Conservation (phyloP, 64 coral and sea anemone species). For the Stichodactyla helianthus region DNA sequence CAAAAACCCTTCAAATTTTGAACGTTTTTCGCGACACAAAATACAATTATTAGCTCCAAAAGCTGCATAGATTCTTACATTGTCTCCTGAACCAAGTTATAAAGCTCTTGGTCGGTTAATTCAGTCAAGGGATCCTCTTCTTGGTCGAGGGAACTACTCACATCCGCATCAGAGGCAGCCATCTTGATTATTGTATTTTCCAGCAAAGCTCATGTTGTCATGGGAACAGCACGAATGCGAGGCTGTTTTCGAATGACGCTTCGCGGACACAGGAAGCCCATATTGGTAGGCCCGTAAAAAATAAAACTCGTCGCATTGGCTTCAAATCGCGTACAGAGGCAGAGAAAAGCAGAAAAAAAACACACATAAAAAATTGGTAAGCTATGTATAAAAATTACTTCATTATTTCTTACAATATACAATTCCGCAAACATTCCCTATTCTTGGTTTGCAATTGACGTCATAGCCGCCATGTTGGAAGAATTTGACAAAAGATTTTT, state of each 20-base stretch:
- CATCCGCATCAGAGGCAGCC: conserved; percentile 90
- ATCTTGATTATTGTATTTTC: conserved; percentile 63
- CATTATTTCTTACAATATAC: too few species aligned
- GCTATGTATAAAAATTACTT: too few species aligned
- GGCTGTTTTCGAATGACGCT: conserved; percentile 25
- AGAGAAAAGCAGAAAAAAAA: too few species aligned
- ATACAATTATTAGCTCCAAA: not conserved
- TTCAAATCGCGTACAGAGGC: too few species aligned
- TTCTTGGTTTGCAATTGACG: too few species aligned
- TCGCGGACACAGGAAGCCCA: conserved; percentile 13
- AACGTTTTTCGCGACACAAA: not conserved
- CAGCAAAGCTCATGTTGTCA: conserved; percentile 35
- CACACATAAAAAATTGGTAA: too few species aligned
- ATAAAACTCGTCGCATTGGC: too few species aligned
- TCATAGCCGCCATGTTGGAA: too few species aligned
- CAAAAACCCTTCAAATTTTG: not conserved
- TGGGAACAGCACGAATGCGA: conserved; percentile 49
- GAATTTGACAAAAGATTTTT: too few species aligned
- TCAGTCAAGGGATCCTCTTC: conserved; percentile 91
- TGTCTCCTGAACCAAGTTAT: conserved; percentile 88
- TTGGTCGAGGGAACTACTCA: conserved; percentile 95
- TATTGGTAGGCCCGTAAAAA: too few species aligned
- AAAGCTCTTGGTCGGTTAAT: conserved; percentile 86
- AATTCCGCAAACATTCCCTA: too few species aligned
- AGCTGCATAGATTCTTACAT: conserved; percentile 56